Base-by-base conservation (phyloP, 1,140 invertebrate genomes). In the Ylistrum balloti region DNA sequence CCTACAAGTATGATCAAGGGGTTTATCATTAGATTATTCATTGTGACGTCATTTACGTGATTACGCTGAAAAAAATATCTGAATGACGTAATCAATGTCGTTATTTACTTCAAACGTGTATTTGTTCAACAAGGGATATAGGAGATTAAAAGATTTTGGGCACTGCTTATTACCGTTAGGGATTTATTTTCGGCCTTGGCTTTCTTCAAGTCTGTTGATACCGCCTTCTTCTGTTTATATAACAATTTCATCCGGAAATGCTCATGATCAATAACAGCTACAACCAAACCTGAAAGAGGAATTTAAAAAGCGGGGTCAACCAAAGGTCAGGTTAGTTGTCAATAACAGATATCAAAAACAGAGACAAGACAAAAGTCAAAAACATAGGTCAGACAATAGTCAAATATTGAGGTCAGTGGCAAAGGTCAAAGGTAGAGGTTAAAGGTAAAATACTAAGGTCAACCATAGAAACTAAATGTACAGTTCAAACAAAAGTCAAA, bases 231-330 rank as follows among this genome's bases (percentile, higher is more conserved):
- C 2, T 93, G 91, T 33, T 92, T 92, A 90, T 94, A 94, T 32
- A 94, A 86, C 35, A 94, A 88, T 88, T 94, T 93, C 86, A 94
- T 87, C 33, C 93, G 92, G 91, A 94, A 94, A 89, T 94, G 94
- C 89, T 94, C 94, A 41, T 94, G 94, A 85, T 94, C 93, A 86
- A 92, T 93, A 15, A 94, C 94, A 7, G 93, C 93, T 22, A 94
- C 94, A 85, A 94, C 93, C 88, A 94, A 90, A 93, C 94, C 94
- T 94, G 88, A 85, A 87, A 45, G n/a, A n/a, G n/a, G n/a, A n/a
- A n/a, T n/a, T 85, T 33, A 85, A 33, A 85, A n/a, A 85, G 20
- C 35, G 35, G 2, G n/a, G 28, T 13, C n/a, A 85, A 5, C 38
- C 20, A 87, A 7, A 85, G 56, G 56, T 74, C 33, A 38, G 7